A percentile compares a stretch with the other conserved stretches of the same genome.
These are phyloP conservation scores for Bergia puertoricense DNA, from an alignment of 92 coral and sea anemone species.

Conservation along the genomic window DNA sequence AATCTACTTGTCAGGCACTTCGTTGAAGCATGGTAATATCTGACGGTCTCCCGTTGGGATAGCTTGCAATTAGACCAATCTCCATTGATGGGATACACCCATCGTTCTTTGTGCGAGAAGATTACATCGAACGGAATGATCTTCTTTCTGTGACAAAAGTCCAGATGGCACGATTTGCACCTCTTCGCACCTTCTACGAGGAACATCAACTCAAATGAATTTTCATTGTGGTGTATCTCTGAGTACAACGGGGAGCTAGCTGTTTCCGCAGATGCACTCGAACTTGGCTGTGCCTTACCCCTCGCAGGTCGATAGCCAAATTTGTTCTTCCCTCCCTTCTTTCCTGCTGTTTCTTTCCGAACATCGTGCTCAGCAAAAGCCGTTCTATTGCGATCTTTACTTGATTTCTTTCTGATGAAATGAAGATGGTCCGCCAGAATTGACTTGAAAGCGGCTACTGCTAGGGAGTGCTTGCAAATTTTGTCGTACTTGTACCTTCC, in stretches of 20 bases:
- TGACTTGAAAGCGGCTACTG: slow-evolving; percentile 45
- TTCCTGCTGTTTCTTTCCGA: slow-evolving; percentile 39
- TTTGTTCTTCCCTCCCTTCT: slow-evolving; percentile 56
- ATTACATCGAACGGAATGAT: slow-evolving; percentile 50
- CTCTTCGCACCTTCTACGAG: slow-evolving; percentile 39
- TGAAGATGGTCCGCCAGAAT: slow-evolving; percentile 34
- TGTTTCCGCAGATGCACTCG: slow-evolving; percentile 3
- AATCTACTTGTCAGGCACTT: slow-evolving; percentile 49
- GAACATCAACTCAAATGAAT: slow-evolving; percentile 47
- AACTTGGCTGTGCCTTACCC: slow-evolving; percentile 5
- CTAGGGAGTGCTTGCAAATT: slow-evolving; percentile 56
- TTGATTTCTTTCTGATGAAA: slow-evolving; percentile 17
- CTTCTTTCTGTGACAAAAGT: slow-evolving; percentile 47
- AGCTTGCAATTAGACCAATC: slow-evolving; percentile 55
- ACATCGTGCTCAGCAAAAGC: slow-evolving; percentile 23
- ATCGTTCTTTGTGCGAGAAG: slow-evolving; percentile 51
- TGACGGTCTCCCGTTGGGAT: slow-evolving; percentile 41
- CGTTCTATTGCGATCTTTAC: no score
- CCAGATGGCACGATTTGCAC: slow-evolving; percentile 61
- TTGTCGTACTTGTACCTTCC: slow-evolving; percentile 46
- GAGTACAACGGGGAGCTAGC: slow-evolving; percentile 32
- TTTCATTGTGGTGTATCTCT: slow-evolving; percentile 48
- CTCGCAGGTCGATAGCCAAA: slow-evolving; percentile 50
- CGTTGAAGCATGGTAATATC: slow-evolving; percentile 52
- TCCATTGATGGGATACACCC: slow-evolving; percentile 54